phyloP scores from a whole-genome alignment of 2,113 vertebrate genomes.

The Himantopus leucocephalus region DNA sequence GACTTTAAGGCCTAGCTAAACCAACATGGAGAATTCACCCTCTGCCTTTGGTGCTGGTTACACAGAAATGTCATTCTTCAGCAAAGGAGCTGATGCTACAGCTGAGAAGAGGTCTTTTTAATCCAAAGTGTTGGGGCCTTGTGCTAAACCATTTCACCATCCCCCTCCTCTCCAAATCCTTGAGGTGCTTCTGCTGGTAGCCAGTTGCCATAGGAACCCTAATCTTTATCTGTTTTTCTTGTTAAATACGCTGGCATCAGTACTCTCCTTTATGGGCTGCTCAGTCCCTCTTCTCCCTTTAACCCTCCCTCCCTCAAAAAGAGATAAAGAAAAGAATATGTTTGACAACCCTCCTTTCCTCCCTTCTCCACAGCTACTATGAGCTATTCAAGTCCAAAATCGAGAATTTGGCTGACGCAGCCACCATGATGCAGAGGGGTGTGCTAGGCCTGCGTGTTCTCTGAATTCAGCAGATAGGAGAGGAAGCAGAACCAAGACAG shows the following conservation, averaged over 20 bases:
- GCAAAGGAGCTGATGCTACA: not conserved
- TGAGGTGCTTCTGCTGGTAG: constrained; percentile 36
- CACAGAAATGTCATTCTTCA: not conserved
- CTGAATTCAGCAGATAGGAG: not conserved
- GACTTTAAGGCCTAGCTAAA: not conserved
- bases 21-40: not conserved
- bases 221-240: constrained; percentile 71
- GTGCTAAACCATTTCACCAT: constrained; percentile 12
- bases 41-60: not conserved
- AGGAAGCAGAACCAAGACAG: not conserved
- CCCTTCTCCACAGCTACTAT: not conserved
- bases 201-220: constrained; percentile 75
- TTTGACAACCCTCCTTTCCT: not conserved
- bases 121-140: constrained; percentile 40
- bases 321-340: not conserved
- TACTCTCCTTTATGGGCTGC: not conserved
- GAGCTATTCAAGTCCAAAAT: not conserved
- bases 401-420: not conserved
- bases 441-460: not conserved
- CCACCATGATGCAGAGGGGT: not conserved
- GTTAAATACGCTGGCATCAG: constrained; percentile 49
- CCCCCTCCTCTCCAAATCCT: constrained; percentile 35
- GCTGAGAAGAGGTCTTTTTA: not conserved
- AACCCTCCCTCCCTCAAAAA: not conserved
- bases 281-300: not conserved